A percentile compares a stretch with the other conserved stretches of the same genome.
Conservation (phyloP, 2,888 invertebrate genomes). For the Tipula vernalis region DNA sequence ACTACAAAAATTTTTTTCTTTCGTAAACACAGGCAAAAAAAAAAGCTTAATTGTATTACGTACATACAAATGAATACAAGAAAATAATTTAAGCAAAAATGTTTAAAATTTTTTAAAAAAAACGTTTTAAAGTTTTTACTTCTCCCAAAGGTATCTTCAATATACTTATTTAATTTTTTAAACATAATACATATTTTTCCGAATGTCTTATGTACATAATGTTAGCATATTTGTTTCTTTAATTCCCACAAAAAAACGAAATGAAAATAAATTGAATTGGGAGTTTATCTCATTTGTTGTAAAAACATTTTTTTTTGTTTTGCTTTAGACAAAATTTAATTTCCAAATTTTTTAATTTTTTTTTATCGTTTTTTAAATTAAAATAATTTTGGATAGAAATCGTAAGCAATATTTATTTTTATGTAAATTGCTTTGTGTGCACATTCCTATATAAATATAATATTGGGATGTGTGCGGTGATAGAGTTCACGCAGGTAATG, state of each 20-base stretch:
- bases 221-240: background rate
- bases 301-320: background rate
- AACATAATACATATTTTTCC: background rate
- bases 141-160: background rate
- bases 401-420: background rate
- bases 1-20: background rate
- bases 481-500: background rate
- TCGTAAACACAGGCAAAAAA: background rate
- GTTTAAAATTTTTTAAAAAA: background rate
- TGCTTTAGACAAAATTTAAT: background rate
- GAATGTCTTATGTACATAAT: background rate
- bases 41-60: background rate
- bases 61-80: background rate
- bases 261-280: background rate
- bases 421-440: background rate
- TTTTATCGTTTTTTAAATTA: background rate
- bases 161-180: background rate
- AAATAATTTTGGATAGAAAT: background rate
- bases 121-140: background rate
- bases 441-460: background rate
- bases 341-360: background rate
- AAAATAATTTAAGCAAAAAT: background rate
- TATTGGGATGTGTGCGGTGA: background rate
- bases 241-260: background rate
- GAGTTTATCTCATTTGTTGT: background rate